Evolutionary conservation across 1,140 invertebrate species (phyloP).

Genomic region (Diachasma alloeum): DNA sequence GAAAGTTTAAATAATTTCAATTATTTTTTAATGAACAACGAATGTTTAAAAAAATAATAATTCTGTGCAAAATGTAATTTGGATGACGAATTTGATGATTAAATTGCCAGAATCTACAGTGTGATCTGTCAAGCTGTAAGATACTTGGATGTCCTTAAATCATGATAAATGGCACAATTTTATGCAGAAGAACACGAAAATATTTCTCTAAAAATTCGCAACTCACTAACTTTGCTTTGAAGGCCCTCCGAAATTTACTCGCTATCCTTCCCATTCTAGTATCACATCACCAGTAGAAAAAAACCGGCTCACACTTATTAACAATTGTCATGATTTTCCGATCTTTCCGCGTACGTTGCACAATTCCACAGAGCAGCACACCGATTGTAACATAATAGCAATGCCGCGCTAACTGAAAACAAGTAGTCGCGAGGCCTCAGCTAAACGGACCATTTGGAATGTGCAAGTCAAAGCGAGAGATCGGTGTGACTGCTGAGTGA

Average conservation of each 20-base stretch:
- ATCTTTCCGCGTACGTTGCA: not conserved
- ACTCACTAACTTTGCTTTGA: constrained; percentile 57
- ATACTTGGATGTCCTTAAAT: too few species aligned
- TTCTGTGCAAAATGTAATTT: too few species aligned
- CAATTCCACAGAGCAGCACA: not conserved
- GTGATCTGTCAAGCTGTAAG: too few species aligned
- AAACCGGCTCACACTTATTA: not conserved
- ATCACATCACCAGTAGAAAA: not conserved
- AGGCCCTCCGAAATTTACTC: constrained; percentile 54
- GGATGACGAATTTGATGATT: too few species aligned
- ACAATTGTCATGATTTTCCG: not conserved
- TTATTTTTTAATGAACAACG: too few species aligned
- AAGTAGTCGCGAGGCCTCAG: not conserved
- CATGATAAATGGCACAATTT: too few species aligned
- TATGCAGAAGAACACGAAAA: too few species aligned
- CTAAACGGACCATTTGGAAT: not conserved
- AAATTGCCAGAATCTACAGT: too few species aligned
- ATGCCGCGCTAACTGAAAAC: not conserved
- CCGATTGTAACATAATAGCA: not conserved
- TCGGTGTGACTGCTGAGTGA: not conserved
- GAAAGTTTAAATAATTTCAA: too few species aligned
- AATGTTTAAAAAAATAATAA: too few species aligned
- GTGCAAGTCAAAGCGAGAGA: not conserved
- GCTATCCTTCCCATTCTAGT: constrained; percentile 56
- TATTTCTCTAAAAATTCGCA: too few species aligned